Percentiles rank a stretch among this genome's conserved stretches.
These are phyloP conservation scores for Limnephilus lunatus DNA, from an alignment of 2,888 invertebrate species.

Conservation along the genomic window DNA sequence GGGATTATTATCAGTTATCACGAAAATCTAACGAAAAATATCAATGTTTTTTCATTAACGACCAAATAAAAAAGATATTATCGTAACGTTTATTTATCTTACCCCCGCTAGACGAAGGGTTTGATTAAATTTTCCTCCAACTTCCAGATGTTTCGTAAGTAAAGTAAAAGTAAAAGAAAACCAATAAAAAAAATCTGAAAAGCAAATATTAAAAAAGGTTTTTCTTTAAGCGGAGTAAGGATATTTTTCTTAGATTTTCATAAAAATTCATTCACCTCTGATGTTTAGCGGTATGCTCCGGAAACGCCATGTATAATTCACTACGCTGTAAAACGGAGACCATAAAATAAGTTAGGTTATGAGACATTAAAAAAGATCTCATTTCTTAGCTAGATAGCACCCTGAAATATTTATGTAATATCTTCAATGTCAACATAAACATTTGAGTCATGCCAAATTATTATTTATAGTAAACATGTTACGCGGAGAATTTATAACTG, in stretches of 20 bases:
- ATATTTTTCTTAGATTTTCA: neutral
- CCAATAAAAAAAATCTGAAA: too few relatives aligned
- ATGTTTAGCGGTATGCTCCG: too few relatives aligned
- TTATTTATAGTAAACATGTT: neutral
- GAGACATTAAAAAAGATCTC: neutral
- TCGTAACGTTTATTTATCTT: neutral
- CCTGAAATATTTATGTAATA: neutral
- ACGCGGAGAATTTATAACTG: neutral
- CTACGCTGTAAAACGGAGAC: too few relatives aligned
- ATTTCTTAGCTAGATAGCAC: neutral
- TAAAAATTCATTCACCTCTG: too few relatives aligned
- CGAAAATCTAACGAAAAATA: neutral
- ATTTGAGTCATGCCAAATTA: neutral
- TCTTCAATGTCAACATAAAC: neutral
- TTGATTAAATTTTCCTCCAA: neutral
- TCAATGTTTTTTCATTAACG: neutral
- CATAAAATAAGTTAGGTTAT: neutral
- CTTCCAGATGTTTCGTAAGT: neutral
- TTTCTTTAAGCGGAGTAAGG: neutral
- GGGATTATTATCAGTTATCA: neutral
- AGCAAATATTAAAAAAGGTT: neutral
- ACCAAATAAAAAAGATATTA: neutral
- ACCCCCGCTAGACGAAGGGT: neutral
- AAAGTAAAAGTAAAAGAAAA: neutral
- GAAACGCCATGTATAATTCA: too few relatives aligned